Evolutionary conservation across 2,888 invertebrate genomes (phyloP).

Genomic region (Drosophila acutilabella): DNA sequence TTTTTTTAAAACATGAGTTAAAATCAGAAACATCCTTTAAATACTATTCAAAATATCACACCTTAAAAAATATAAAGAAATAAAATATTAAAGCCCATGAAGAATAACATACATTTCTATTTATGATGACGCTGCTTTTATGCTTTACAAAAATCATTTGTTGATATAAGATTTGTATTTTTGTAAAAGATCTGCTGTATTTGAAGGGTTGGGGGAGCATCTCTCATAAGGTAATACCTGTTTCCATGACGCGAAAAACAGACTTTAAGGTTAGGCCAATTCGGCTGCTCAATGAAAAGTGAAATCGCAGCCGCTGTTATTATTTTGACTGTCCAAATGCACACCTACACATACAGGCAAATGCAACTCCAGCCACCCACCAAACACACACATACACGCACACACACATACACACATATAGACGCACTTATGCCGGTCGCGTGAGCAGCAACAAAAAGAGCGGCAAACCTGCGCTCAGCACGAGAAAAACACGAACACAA

Average conservation of each 20-base stretch:
- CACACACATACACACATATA: slow-evolving; percentile 3
- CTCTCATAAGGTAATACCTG: slow-evolving; percentile 9
- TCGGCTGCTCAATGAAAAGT: slow-evolving; percentile 62
- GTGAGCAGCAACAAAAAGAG: slow-evolving; percentile 67
- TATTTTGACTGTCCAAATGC: slow-evolving; percentile 63
- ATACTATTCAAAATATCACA: too few species aligned
- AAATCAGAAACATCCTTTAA: too few species aligned
- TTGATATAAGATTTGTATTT: background rate
- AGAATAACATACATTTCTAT: too few species aligned
- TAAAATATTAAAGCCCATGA: too few species aligned
- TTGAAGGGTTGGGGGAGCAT: background rate
- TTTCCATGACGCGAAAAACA: background rate
- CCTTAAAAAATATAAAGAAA: too few species aligned
- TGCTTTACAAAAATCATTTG: too few species aligned
- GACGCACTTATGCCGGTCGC: slow-evolving; percentile 41
- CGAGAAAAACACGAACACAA: slow-evolving; percentile 45
- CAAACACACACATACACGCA: slow-evolving; percentile 7
- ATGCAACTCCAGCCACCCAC: too few species aligned
- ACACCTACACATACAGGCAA: slow-evolving; percentile 23
- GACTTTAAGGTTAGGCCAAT: slow-evolving; percentile 47
- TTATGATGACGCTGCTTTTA: too few species aligned
- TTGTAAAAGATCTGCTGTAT: background rate
- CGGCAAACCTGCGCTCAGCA: slow-evolving; percentile 74
- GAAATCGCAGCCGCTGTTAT: slow-evolving; percentile 69
- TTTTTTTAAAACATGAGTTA: too few species aligned